These are phyloP conservation scores for Falco cherrug DNA, from an alignment of 2,797 vertebrate genomes.

Conservation along the genomic window DNA sequence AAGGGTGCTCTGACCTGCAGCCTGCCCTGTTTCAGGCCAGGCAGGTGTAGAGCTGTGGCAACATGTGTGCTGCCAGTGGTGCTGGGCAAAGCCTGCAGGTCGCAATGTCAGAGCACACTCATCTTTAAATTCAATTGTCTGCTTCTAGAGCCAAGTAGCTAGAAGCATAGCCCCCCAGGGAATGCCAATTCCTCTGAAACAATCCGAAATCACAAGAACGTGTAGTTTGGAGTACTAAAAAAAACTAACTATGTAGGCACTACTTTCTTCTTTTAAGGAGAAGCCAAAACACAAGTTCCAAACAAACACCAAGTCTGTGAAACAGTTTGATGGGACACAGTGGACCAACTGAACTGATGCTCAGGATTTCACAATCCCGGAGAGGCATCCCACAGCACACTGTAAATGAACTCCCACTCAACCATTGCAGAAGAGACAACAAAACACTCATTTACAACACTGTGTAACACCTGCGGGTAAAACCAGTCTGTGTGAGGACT, in stretches of 20 bases:
- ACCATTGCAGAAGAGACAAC: neutral
- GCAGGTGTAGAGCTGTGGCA: neutral
- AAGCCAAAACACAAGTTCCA: neutral
- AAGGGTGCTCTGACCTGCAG: neutral
- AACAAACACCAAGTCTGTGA: neutral
- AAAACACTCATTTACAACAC: neutral
- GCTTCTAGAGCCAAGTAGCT: neutral
- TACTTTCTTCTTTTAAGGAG: neutral
- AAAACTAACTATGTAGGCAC: neutral
- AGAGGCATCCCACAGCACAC: neutral
- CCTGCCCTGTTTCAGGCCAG: neutral
- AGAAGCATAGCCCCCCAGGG: neutral
- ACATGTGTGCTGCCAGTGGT: neutral
- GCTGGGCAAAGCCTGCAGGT: neutral
- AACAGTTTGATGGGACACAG: neutral
- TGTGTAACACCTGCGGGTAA: constrained; percentile 12
- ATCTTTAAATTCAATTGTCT: neutral
- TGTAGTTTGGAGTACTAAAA: neutral
- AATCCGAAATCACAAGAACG: neutral
- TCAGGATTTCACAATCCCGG: neutral
- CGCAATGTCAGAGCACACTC: neutral
- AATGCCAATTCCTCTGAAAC: neutral
- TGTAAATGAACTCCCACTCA: constrained; percentile 28
- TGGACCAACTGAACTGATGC: neutral
- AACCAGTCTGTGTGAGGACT: constrained; percentile 44